Evolutionary conservation across 1,140 invertebrate genomes (phyloP).

Genomic region (Trichonephila inaurata): DNA sequence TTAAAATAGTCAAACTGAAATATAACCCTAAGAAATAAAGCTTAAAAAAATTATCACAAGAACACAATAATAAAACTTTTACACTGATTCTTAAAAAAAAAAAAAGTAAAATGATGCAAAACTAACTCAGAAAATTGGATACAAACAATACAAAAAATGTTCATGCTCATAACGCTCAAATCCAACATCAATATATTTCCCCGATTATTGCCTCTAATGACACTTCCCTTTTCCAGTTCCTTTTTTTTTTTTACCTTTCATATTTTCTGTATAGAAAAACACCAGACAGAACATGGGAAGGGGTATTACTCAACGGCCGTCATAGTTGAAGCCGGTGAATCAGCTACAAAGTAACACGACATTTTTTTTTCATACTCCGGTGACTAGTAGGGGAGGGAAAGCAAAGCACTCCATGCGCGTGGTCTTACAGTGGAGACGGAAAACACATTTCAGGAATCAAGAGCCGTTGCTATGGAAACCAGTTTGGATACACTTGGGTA

Average conservation of each 20-base stretch:
- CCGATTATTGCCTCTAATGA: not conserved
- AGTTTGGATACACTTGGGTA: not conserved
- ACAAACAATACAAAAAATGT: too few species aligned
- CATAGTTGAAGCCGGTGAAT: not conserved
- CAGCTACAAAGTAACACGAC: not conserved
- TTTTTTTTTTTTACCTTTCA: too few species aligned
- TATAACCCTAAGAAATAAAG: too few species aligned
- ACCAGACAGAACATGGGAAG: not conserved
- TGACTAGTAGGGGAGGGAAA: not conserved
- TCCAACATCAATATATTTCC: not conserved
- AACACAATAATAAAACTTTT: too few species aligned
- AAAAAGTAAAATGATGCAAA: too few species aligned
- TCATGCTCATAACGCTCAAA: too few species aligned
- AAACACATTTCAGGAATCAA: not conserved
- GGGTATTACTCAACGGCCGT: not conserved
- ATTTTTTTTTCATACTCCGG: not conserved
- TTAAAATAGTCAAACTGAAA: too few species aligned
- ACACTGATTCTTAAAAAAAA: too few species aligned
- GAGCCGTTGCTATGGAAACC: not conserved
- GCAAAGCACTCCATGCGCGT: not conserved
- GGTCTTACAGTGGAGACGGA: not conserved
- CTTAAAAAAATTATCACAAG: too few species aligned
- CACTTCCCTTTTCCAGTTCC: not conserved
- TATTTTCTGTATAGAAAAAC: too few species aligned
- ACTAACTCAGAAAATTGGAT: too few species aligned